Conservation (phyloP, 2,113 vertebrate genomes). For the Bujurquina vittata region DNA sequence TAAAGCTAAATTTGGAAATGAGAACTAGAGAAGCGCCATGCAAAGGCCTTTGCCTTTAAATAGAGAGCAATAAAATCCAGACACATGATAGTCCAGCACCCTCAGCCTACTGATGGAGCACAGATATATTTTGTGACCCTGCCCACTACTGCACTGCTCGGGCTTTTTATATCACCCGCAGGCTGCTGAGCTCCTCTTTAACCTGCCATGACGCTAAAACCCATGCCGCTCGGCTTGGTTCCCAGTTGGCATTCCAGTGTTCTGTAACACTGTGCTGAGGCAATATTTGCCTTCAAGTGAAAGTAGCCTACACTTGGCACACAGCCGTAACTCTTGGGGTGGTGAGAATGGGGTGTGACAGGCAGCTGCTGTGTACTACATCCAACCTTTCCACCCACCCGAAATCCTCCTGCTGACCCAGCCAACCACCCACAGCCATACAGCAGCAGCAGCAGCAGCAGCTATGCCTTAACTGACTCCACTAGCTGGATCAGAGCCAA, state of each 20-base stretch:
- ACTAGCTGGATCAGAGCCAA: constrained; percentile 76
- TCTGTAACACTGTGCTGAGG: constrained; percentile 66
- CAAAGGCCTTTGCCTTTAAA: constrained; percentile 71
- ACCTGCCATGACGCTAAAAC: constrained; percentile 44
- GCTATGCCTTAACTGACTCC: constrained; percentile 49
- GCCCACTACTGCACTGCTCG: constrained; percentile 43
- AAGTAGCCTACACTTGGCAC: constrained; percentile 72
- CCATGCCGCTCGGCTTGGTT: constrained; percentile 42
- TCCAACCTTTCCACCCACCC: constrained; percentile 69
- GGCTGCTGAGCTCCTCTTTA: constrained; percentile 26
- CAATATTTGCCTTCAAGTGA: constrained; percentile 77
- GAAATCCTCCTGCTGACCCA: constrained; percentile 66
- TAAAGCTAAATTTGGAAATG: constrained; percentile 60
- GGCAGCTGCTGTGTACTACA: constrained; percentile 69
- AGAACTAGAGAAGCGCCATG: constrained; percentile 36
- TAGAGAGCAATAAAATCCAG: constrained; percentile 74
- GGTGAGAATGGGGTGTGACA: constrained; percentile 24
- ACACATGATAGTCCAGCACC: constrained; percentile 58
- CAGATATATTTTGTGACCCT: constrained; percentile 52
- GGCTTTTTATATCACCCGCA: constrained; percentile 60
- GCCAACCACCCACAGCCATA: constrained; percentile 68
- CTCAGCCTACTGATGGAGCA: constrained; percentile 46
- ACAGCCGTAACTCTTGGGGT: constrained; percentile 56
- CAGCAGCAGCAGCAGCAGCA: constrained; percentile 35
- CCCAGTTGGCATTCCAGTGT: constrained; percentile 63